Conservation (phyloP, 2,797 vertebrate genomes). For the Sebastes vulpes region DNA sequence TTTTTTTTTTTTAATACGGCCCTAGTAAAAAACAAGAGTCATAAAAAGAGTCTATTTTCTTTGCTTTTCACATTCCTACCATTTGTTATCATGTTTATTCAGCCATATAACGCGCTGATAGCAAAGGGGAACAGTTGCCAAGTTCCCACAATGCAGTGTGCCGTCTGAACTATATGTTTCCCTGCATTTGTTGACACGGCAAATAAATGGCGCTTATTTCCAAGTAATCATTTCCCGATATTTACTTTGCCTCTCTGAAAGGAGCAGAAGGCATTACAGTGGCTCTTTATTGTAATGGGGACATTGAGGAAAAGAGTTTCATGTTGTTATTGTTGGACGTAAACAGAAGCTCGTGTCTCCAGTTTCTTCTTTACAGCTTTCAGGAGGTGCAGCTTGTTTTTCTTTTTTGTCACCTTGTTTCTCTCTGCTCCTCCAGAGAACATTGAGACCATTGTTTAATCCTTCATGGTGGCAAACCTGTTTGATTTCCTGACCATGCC, state of each 20-base stretch:
- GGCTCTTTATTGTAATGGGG: background rate
- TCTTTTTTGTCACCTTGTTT: background rate
- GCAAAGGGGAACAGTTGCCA: conserved; percentile 28
- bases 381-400: background rate
- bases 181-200: conserved; percentile 56
- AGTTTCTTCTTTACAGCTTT: background rate
- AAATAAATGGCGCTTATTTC: conserved; percentile 57
- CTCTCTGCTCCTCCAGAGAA: background rate
- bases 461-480: background rate
- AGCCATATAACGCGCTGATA: conserved; percentile 49
- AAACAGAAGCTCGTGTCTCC: background rate
- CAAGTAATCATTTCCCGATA: conserved; percentile 60
- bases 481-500: no score
- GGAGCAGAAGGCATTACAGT: background rate
- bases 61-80: conserved; percentile 1
- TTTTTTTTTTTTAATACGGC: background rate
- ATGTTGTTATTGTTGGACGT: conserved; percentile 4
- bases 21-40: background rate
- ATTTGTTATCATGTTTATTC: conserved; percentile 62
- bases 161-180: conserved; percentile 32
- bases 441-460: background rate
- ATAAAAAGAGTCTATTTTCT: conserved; percentile 2
- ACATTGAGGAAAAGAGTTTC: background rate
- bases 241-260: conserved; percentile 40
- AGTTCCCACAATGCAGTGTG: conserved; percentile 56